Evolutionary conservation across 2,797 vertebrate species (phyloP), one percentile per base, ranked within the genome.

Genomic region (Rhinichthys osculus): DNA sequence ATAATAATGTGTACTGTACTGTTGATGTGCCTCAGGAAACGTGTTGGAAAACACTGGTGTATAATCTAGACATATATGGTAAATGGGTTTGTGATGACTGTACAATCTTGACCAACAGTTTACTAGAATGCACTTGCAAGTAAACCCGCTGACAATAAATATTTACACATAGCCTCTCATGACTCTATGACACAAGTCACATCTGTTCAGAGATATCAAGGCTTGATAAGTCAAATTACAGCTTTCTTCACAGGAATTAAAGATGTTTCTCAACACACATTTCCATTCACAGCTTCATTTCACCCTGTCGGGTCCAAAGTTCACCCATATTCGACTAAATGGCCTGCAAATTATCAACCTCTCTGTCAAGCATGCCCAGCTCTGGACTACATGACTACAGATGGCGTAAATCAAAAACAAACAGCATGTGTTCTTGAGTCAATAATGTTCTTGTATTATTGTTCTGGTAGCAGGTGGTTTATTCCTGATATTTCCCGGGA

Each of bases 261-360:
- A 57, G 64, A 40, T 27, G 23, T 73, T 30, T 59, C 70, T 79
- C 40, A 50, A 44, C 66, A 59, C 57, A 40, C 50, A 71, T 42
- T 52, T 64, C 50, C 9, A 4, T 30, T 47, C 69, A 72, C 33
- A 33, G 35, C 62, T 81, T 57, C 17, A 16, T 59, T 62, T 57
- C 19, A 74, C 4, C 44, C 38, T 16, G 19, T 17, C 19, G 0
- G 64, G 83, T 87, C 38, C 62, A 89, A 87, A 85, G 86, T 85
- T 78, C 54, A 85, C 16, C 13, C 71, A 81, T 57, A 67, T 50
- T 52, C 35, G 52, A 50, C 47, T 42, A 78, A 69, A 85, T 78
- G 33, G 40, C 74, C 57, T 87, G 88, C 79, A 82, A 89, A 87
- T 83, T 42, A 89, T 89, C 76, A 83, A 79, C 73, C 74, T 47